Percentiles rank a stretch among this genome's conserved stretches.
Evolutionary conservation across 2,113 vertebrate genomes (phyloP).

Genomic region (Serilophus lunatus): DNA sequence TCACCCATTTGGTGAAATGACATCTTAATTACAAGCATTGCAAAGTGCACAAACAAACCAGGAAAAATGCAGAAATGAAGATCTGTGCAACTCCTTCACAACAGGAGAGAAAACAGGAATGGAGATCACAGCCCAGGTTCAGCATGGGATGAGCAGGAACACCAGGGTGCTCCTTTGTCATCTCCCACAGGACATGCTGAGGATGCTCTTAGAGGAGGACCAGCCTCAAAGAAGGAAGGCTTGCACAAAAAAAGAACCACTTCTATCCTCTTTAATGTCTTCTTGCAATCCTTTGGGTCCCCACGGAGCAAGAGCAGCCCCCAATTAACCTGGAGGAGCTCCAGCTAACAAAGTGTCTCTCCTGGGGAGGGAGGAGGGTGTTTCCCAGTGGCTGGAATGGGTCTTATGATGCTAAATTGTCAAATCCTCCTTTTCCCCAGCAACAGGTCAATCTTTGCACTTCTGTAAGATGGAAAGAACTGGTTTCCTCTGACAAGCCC

Average conservation of each 20-base stretch:
- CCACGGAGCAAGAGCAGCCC: not conserved
- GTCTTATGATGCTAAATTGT: too few relatives aligned
- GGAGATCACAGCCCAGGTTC: accelerated
- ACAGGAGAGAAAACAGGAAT: not conserved
- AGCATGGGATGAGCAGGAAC: not conserved
- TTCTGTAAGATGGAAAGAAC: not conserved
- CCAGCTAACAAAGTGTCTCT: not conserved
- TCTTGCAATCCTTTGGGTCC: not conserved
- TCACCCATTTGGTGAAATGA: not conserved
- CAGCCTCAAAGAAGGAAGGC: not conserved
- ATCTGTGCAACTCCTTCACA: not conserved
- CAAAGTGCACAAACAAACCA: not conserved
- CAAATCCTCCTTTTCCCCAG: not conserved
- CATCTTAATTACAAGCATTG: not conserved
- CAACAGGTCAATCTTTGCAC: too few relatives aligned
- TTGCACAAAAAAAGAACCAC: not conserved
- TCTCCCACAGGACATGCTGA: not conserved
- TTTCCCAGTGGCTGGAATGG: not conserved
- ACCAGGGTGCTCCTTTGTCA: too few relatives aligned
- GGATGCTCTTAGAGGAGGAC: not conserved
- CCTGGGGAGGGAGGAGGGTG: not conserved
- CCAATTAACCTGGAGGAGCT: not conserved
- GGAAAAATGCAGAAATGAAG: not conserved
- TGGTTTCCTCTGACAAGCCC: not conserved
- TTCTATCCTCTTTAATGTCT: not conserved